These are phyloP conservation scores for Sebastes schlegelii DNA, from an alignment of 2,113 vertebrate species.

Conservation along the genomic window DNA sequence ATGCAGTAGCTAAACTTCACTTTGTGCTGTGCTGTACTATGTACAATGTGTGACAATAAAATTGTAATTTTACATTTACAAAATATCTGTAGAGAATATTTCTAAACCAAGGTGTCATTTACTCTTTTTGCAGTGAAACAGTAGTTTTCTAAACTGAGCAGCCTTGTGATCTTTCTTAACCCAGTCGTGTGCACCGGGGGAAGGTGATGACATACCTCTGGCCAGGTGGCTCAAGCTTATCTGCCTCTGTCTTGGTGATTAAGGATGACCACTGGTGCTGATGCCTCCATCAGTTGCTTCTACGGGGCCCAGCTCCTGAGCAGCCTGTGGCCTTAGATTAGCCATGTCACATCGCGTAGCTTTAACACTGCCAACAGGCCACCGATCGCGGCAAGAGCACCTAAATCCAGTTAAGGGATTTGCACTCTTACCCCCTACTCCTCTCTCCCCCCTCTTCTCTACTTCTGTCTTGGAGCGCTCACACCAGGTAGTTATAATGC, in stretches of 20 bases:
- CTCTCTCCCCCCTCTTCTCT: conserved; percentile 43
- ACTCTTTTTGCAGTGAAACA: neutral
- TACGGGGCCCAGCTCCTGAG: conserved; percentile 44
- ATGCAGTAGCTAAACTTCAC: too few relatives aligned
- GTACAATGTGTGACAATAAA: too few relatives aligned
- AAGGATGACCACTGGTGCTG: conserved; percentile 58
- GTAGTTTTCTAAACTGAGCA: neutral
- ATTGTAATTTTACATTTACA: neutral
- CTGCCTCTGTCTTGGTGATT: conserved; percentile 64
- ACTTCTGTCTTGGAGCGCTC: conserved; percentile 52
- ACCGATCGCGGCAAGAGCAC: conserved; percentile 63
- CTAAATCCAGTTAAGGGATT: conserved; percentile 86
- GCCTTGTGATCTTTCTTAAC: conserved; percentile 14
- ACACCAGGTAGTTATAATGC: conserved; percentile 69
- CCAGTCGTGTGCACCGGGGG: conserved; percentile 19
- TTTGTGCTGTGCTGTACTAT: too few relatives aligned
- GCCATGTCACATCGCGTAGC: conserved; percentile 69
- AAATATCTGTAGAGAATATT: neutral
- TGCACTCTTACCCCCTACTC: conserved; percentile 64
- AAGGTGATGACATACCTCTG: conserved; percentile 25
- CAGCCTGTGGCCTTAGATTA: conserved; percentile 77
- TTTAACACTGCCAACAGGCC: conserved; percentile 70
- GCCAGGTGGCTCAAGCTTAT: conserved; percentile 53
- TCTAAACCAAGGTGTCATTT: neutral
- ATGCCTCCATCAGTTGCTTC: conserved; percentile 50